A percentile compares a stretch with the other conserved stretches of the same genome.
These are phyloP conservation scores for Zaprionus ornatus DNA, from an alignment of 1,140 invertebrate species.

Conservation along the genomic window DNA sequence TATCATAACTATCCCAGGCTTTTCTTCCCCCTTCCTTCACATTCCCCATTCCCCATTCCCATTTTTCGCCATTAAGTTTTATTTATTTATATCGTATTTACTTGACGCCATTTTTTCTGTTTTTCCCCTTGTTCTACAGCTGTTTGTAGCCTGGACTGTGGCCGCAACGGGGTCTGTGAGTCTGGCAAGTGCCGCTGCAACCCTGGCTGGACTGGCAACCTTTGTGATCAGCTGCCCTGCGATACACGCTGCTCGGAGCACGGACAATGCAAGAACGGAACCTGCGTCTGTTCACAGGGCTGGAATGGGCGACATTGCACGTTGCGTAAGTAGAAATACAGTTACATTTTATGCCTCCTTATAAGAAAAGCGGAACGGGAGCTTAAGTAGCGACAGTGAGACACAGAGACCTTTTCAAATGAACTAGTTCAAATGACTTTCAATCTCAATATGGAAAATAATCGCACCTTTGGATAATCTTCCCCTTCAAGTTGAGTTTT, in stretches of 20 bases:
- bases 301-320: slow-evolving; percentile 99
- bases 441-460: too few species aligned
- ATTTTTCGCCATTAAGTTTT: slow-evolving; percentile 4
- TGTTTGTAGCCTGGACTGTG: slow-evolving; percentile 95
- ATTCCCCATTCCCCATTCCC: not conserved
- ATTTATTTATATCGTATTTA: slow-evolving; percentile 27
- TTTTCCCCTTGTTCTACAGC: slow-evolving; percentile 86
- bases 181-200: slow-evolving; percentile 95
- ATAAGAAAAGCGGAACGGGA: too few species aligned
- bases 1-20: slow-evolving; percentile 2
- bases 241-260: slow-evolving; percentile 96
- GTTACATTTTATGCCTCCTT: not conserved
- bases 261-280: slow-evolving; percentile 98
- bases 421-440: too few species aligned
- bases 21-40: not conserved
- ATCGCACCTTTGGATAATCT: too few species aligned
- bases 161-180: slow-evolving; percentile 94
- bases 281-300: slow-evolving; percentile 97
- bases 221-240: slow-evolving; percentile 95
- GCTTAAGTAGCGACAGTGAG: too few species aligned
- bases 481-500: too few species aligned
- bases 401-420: too few species aligned
- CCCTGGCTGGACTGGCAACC: slow-evolving; percentile 94
- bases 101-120: not conserved
- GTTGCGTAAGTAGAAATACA: slow-evolving; percentile 90